Evolutionary conservation across 2,113 vertebrate genomes (phyloP).

Genomic region (Reinhardtius hippoglossoides): DNA sequence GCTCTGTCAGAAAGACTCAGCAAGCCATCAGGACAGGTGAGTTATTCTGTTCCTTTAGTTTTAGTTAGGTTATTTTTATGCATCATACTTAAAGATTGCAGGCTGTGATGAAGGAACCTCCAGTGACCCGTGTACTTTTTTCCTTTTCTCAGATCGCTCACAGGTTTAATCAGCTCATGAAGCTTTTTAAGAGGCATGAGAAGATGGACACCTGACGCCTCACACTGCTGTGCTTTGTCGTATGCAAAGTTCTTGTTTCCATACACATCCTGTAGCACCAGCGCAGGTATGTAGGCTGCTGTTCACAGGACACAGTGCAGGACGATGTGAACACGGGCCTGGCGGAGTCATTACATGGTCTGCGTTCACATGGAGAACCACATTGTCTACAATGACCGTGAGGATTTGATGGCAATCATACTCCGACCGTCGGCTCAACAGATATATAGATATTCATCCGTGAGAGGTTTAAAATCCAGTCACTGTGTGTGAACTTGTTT

Average conservation of each 20-base stretch:
- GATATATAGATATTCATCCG: background rate
- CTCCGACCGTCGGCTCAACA: background rate
- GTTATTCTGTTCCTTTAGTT: background rate
- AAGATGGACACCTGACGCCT: slow-evolving; percentile 81
- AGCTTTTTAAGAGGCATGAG: slow-evolving; percentile 94
- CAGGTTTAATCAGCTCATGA: slow-evolving; percentile 93
- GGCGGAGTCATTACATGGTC: background rate
- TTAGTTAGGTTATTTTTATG: background rate
- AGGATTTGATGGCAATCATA: background rate
- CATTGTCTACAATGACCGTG: background rate
- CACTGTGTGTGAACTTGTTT: background rate
- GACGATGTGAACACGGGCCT: background rate
- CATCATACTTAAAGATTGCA: background rate
- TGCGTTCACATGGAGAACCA: background rate
- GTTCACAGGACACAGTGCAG: background rate
- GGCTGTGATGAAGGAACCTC: background rate
- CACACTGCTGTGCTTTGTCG: background rate
- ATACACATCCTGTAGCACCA: background rate
- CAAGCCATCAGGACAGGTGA: slow-evolving; percentile 90
- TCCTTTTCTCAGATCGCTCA: slow-evolving; percentile 87
- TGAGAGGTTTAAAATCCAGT: background rate
- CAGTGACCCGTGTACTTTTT: slow-evolving; percentile 13
- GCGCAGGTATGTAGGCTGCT: background rate
- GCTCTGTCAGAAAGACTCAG: slow-evolving; percentile 86
- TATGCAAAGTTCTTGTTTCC: background rate